Percentiles rank a stretch among this genome's conserved stretches.
Conservation (phyloP, 2,888 invertebrate species). For the Plemyria rubiginata region DNA sequence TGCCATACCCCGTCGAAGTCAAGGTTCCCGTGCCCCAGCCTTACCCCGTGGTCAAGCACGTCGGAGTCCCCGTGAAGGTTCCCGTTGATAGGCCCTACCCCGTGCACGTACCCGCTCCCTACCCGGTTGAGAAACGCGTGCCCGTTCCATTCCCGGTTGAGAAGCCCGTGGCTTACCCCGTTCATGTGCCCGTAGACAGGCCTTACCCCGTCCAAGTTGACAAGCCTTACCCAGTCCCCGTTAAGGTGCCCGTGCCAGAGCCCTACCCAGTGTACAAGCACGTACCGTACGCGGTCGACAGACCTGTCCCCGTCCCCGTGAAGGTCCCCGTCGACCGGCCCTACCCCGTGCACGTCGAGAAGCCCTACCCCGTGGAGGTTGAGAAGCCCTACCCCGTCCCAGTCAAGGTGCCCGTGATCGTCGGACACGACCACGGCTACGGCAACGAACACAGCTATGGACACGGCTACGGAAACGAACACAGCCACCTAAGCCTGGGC, state of each 20-base stretch:
- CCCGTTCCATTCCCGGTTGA: constrained; percentile 87
- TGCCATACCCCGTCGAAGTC: constrained; percentile 89
- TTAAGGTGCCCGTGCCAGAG: constrained; percentile 85
- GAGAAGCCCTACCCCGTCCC: constrained; percentile 85
- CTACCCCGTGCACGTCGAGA: constrained; percentile 84
- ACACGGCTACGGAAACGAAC: constrained; percentile 49
- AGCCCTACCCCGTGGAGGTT: constrained; percentile 73
- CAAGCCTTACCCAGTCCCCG: constrained; percentile 80
- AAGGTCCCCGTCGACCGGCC: constrained; percentile 88
- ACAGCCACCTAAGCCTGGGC: constrained; percentile 52
- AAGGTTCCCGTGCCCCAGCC: constrained; percentile 91
- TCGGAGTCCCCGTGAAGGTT: constrained; percentile 88
- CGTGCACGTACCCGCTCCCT: constrained; percentile 87
- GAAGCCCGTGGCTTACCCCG: constrained; percentile 86
- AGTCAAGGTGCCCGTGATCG: constrained; percentile 79
- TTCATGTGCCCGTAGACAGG: constrained; percentile 87
- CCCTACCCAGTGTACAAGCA: constrained; percentile 88
- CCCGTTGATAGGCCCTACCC: constrained; percentile 89
- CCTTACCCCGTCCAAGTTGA: constrained; percentile 84
- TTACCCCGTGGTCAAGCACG: constrained; percentile 88
- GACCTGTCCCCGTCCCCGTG: constrained; percentile 87
- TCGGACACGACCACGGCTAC: constrained; percentile 57
- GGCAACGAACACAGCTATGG: constrained; percentile 25
- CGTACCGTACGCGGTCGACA: constrained; percentile 86
- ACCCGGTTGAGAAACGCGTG: constrained; percentile 86